Conservation (phyloP, 2,113 vertebrate genomes). For the Perca fluviatilis region DNA sequence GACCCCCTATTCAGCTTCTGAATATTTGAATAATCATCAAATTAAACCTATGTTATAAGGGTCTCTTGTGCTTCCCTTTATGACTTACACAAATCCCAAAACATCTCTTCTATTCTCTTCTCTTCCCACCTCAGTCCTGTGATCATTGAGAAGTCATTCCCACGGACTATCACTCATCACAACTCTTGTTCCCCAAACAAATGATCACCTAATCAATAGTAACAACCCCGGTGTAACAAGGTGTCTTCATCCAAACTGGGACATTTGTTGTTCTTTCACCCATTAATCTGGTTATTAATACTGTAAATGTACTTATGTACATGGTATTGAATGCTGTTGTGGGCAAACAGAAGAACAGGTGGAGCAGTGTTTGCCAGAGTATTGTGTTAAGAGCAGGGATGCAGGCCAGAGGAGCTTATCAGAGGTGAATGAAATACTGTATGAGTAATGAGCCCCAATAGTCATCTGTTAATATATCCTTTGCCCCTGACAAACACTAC, state of each 20-base stretch:
- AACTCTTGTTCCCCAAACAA: not conserved
- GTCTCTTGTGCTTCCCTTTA: not conserved
- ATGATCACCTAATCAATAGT: constrained; percentile 4
- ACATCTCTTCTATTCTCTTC: not conserved
- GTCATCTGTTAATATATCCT: constrained; percentile 53
- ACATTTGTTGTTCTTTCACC: constrained; percentile 12
- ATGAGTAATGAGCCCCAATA: constrained; percentile 8
- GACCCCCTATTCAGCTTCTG: constrained; percentile 7
- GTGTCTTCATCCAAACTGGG: not conserved
- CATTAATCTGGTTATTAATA: constrained; percentile 35
- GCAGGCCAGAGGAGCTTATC: constrained; percentile 47
- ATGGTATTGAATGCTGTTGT: constrained; percentile 27
- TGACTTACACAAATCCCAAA: not conserved
- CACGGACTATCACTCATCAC: constrained; percentile 6
- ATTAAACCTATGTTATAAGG: not conserved
- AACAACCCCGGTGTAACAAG: not conserved
- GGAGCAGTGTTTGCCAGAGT: constrained; percentile 38
- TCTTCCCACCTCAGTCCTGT: not conserved
- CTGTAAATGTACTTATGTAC: constrained; percentile 23
- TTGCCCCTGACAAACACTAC: constrained; percentile 21
- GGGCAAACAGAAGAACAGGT: constrained; percentile 54
- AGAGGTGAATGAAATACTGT: constrained; percentile 48
- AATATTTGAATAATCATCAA: constrained; percentile 28
- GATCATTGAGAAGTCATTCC: not conserved
- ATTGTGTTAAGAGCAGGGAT: constrained; percentile 52